Conservation (phyloP, 2,797 vertebrate species). For the Rhynchotus rufescens region DNA sequence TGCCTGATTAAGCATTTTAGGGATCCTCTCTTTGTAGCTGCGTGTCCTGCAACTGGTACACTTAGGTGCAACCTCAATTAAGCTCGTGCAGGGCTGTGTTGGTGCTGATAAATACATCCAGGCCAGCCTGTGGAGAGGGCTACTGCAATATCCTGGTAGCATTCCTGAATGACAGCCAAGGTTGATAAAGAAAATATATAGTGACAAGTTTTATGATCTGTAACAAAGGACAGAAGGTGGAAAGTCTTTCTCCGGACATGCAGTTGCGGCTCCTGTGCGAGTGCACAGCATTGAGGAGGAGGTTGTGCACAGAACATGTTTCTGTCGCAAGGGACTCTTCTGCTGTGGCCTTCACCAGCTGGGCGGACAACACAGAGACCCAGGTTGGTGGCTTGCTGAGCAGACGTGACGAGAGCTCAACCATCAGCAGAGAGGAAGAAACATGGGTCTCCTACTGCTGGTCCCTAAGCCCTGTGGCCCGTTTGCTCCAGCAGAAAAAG, state of each 20-base stretch:
- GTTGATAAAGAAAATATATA: conserved; percentile 25
- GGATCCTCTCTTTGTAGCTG: not conserved
- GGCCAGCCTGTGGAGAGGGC: not conserved
- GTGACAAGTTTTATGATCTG: not conserved
- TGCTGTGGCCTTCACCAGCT: not conserved
- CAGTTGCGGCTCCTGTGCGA: not conserved
- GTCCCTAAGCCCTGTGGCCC: no score
- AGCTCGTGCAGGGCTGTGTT: not conserved
- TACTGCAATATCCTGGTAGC: not conserved
- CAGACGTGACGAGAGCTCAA: rapidly evolving
- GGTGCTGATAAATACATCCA: not conserved
- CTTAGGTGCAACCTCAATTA: not conserved
- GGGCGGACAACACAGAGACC: not conserved
- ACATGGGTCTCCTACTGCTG: not conserved
- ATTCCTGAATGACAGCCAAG: conserved; percentile 43
- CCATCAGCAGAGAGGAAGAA: not conserved
- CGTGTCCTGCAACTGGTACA: rapidly evolving
- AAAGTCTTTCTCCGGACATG: not conserved
- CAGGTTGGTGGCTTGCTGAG: not conserved
- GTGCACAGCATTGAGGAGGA: not conserved
- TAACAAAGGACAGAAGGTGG: not conserved
- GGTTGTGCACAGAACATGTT: not conserved
- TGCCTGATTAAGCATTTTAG: not conserved
- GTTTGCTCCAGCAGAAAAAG: no score
- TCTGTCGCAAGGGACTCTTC: not conserved